Evolutionary conservation across 2,797 vertebrate species (phyloP).

Genomic region (Lemur catta): DNA sequence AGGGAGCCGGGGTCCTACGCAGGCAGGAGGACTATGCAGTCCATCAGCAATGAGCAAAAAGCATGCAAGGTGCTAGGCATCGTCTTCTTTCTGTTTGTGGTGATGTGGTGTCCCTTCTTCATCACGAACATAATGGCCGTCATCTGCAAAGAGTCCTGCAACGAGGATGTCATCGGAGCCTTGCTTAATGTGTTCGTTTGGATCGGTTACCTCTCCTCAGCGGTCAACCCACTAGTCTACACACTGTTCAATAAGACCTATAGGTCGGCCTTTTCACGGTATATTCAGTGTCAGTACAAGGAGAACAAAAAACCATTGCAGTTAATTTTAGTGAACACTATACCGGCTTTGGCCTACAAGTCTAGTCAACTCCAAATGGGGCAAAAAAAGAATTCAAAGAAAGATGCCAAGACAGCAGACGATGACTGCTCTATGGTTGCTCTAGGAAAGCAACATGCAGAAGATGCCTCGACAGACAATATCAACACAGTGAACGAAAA

Average conservation of each 20-base stretch:
- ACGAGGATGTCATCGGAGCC: slow-evolving; percentile 85
- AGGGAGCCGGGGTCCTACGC: slow-evolving; percentile 82
- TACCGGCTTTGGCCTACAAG: slow-evolving; percentile 92
- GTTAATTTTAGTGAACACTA: slow-evolving; percentile 95
- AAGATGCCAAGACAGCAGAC: slow-evolving; percentile 79
- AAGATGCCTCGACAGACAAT: slow-evolving; percentile 76
- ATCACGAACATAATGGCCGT: slow-evolving; percentile 96
- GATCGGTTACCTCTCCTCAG: slow-evolving; percentile 97
- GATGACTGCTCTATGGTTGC: slow-evolving; percentile 83
- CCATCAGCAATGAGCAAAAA: slow-evolving; percentile 97
- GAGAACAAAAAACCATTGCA: slow-evolving; percentile 93
- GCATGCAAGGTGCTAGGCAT: slow-evolving; percentile 98
- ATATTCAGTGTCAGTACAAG: slow-evolving; percentile 92
- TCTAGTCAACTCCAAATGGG: slow-evolving; percentile 89
- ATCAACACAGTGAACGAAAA: slow-evolving; percentile 78
- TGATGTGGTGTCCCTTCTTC: slow-evolving; percentile 99
- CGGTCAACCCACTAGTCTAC: slow-evolving; percentile 96
- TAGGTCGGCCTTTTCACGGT: slow-evolving; percentile 93
- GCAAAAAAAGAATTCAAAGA: slow-evolving; percentile 83
- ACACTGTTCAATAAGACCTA: slow-evolving; percentile 97
- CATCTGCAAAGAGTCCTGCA: slow-evolving; percentile 90
- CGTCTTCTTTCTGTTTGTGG: slow-evolving; percentile 96
- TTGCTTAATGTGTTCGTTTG: slow-evolving; percentile 97
- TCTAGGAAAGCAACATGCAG: slow-evolving; percentile 76
- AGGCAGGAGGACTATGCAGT: slow-evolving; percentile 93